Percentiles rank a stretch among this genome's conserved stretches.
phyloP scores from a whole-genome alignment of 2,797 vertebrate species.

The Cuculus canorus region DNA sequence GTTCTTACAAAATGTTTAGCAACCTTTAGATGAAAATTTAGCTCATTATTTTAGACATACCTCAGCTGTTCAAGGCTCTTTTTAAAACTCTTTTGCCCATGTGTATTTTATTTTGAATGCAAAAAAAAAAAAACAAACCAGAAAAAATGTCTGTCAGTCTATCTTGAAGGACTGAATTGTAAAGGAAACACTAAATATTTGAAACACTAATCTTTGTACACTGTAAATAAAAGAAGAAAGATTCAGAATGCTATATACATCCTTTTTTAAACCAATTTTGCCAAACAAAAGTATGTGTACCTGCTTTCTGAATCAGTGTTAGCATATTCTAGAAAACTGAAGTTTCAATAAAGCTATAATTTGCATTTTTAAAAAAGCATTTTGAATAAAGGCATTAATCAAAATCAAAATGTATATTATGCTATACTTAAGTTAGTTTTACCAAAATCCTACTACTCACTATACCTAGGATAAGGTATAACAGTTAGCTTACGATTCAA shows the following conservation, averaged over 20 bases:
- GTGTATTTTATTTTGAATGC: not conserved
- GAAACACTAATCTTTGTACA: not conserved
- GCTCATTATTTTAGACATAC: not conserved
- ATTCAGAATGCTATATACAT: not conserved
- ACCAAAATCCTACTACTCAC: conserved; percentile 22
- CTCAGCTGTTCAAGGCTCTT: not conserved
- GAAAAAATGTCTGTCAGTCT: not conserved
- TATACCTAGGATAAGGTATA: not conserved
- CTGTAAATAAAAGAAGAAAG: not conserved
- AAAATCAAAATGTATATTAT: not conserved
- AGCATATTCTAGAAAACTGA: conserved; percentile 26
- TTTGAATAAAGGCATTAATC: not conserved
- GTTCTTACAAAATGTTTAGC: not conserved
- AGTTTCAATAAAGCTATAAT: conserved; percentile 57
- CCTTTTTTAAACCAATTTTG: not conserved
- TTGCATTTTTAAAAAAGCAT: conserved; percentile 51
- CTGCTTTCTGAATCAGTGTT: not conserved
- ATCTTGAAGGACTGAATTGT: not conserved
- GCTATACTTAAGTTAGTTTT: not conserved
- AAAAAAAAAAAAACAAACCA: not conserved
- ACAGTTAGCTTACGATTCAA: conserved; percentile 6
- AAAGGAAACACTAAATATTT: not conserved
- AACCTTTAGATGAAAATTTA: not conserved
- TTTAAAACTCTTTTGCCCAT: not conserved
- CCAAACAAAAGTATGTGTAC: conserved; percentile 11